Evolutionary conservation across 2,797 vertebrate species (phyloP).

Genomic region (Micrastur ruficollis): DNA sequence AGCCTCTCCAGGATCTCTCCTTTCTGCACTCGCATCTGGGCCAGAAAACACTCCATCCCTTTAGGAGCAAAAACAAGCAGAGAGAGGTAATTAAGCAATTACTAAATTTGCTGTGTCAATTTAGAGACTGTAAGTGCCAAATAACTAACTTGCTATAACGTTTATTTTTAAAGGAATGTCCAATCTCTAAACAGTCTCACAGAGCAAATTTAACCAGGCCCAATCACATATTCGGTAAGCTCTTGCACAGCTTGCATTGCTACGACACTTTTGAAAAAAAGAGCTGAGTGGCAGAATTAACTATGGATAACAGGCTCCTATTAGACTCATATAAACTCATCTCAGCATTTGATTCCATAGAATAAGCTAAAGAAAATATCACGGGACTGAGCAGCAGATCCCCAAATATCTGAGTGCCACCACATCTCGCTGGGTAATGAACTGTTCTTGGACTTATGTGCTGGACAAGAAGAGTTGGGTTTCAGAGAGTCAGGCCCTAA

Average conservation of each 20-base stretch:
- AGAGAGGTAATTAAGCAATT: not conserved
- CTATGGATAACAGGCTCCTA: not conserved
- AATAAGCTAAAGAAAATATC: not conserved
- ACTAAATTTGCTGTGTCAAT: not conserved
- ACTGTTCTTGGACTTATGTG: not conserved
- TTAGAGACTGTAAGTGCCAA: not conserved
- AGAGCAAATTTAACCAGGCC: not conserved
- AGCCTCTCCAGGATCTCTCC: slow-evolving; percentile 92
- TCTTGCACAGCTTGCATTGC: not conserved
- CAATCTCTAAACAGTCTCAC: not conserved
- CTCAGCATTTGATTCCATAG: not conserved
- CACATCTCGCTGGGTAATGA: not conserved
- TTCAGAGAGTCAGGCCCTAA: not conserved
- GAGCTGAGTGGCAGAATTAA: not conserved
- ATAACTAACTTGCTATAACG: not conserved
- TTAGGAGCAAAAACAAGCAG: not conserved
- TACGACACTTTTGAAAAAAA: not conserved
- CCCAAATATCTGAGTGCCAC: not conserved
- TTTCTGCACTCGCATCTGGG: slow-evolving; percentile 90
- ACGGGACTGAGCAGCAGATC: not conserved
- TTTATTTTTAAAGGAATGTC: not conserved
- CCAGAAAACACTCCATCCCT: slow-evolving; percentile 91
- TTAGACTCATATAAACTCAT: not conserved
- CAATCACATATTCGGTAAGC: not conserved
- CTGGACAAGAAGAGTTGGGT: accelerated